Conservation (phyloP, 37 sponge, comb jelly and placozoan species). For the Ephydatia muelleri region DNA sequence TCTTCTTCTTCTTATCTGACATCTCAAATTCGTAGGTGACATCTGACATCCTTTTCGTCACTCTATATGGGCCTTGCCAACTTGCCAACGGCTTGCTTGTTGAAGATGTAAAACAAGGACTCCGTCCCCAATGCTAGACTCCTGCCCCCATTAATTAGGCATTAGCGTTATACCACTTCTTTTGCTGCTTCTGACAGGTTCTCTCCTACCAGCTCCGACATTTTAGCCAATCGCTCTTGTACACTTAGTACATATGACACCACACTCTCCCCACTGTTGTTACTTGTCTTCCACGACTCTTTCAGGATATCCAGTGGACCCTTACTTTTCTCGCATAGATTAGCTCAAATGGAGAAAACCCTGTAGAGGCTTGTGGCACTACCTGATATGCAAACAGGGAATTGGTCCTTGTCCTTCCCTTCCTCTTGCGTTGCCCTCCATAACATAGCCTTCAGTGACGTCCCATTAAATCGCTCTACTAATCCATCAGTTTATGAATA, state of each 20-base stretch:
- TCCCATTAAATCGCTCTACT: too few species aligned
- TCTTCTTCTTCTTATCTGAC: slow-evolving; percentile 20
- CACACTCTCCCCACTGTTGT: slow-evolving; percentile 11
- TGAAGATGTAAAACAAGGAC: slow-evolving; percentile 13
- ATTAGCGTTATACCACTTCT: slow-evolving; percentile 13
- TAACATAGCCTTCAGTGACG: too few species aligned
- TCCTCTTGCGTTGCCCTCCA: too few species aligned
- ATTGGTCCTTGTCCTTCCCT: too few species aligned
- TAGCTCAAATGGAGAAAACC: too few species aligned
- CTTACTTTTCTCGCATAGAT: too few species aligned
- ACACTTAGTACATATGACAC: slow-evolving; percentile 5
- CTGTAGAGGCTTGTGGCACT: too few species aligned
- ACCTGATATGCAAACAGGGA: too few species aligned
- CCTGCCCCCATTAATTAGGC: slow-evolving; percentile 2
- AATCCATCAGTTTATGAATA: too few species aligned
- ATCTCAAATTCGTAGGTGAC: slow-evolving; percentile 40
- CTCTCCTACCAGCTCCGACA: slow-evolving; percentile 17
- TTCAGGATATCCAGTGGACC: too few species aligned
- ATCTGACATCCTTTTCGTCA: not conserved
- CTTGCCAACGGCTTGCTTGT: slow-evolving; percentile 24
- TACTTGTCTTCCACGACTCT: too few species aligned
- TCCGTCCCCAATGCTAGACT: slow-evolving; percentile 5
- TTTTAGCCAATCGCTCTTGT: slow-evolving; percentile 7
- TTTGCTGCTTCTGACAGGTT: slow-evolving; percentile 20
- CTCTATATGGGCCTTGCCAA: slow-evolving; percentile 50